Conservation (phyloP, 2,888 invertebrate genomes). For the Catocala sponsa region DNA sequence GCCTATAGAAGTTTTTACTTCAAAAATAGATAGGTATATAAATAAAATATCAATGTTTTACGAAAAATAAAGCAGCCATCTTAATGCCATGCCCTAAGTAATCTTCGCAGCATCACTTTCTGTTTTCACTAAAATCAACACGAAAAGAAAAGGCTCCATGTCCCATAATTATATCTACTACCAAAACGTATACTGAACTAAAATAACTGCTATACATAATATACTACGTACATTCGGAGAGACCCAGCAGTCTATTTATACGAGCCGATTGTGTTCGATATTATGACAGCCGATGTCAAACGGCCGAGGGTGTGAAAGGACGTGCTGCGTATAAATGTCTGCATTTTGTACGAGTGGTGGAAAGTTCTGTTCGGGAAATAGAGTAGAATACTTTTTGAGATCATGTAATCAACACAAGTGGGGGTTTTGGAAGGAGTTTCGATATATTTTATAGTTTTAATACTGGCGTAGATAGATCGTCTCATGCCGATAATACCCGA, state of each 20-base stretch:
- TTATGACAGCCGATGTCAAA: constrained; percentile 47
- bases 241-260: constrained; percentile 35
- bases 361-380: constrained; percentile 3
- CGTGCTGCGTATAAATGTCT: constrained; percentile 25
- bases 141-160: neutral
- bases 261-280: constrained; percentile 37
- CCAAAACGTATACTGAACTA: neutral
- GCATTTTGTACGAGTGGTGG: constrained; percentile 13
- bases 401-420: neutral
- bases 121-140: no score
- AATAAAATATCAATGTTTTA: no score
- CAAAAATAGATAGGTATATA: no score
- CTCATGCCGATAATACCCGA: no score
- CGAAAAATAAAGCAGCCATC: no score
- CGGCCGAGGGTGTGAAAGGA: constrained; percentile 38
- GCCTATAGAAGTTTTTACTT: no score
- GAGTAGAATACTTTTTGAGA: neutral
- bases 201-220: constrained; percentile 15
- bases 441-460: no score
- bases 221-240: constrained; percentile 14
- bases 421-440: no score
- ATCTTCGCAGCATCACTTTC: no score
- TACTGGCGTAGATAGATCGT: no score
- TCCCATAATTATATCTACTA: neutral
- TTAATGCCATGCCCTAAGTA: no score